These are phyloP conservation scores for Misgurnus anguillicaudatus DNA, from an alignment of 2,113 vertebrate genomes.

Conservation along the genomic window DNA sequence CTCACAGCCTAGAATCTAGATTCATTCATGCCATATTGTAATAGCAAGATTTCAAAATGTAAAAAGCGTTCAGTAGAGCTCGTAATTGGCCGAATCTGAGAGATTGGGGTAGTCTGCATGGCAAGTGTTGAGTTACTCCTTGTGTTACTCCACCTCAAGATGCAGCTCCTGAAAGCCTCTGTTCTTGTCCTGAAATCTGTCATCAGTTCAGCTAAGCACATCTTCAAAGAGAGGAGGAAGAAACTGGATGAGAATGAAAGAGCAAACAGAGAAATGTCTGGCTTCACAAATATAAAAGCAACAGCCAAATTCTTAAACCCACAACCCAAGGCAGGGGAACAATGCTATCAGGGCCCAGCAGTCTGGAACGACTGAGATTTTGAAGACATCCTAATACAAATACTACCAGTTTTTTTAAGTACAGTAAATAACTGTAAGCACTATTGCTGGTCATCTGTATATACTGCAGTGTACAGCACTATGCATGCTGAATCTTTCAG, in stretches of 20 bases:
- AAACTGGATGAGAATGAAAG: not conserved
- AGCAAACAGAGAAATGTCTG: not conserved
- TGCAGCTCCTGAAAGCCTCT: constrained; percentile 24
- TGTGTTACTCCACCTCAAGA: not conserved
- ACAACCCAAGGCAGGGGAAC: not conserved
- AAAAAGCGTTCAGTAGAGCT: not conserved
- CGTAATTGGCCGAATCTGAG: not conserved
- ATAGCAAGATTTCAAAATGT: no score
- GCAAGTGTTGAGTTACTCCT: not conserved
- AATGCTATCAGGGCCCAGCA: not conserved
- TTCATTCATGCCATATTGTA: no score
- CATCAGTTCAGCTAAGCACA: constrained; percentile 29
- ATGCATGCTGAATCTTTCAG: no score
- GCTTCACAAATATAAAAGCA: constrained; percentile 1
- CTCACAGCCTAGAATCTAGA: no score
- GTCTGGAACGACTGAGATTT: not conserved
- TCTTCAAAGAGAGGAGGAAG: constrained; percentile 19
- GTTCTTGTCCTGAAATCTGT: constrained; percentile 34
- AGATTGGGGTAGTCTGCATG: constrained; percentile 18
- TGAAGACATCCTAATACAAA: not conserved
- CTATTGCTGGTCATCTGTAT: no score
- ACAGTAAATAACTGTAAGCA: no score
- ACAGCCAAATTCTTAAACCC: not conserved
- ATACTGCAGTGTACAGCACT: no score
- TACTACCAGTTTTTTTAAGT: not conserved